These are phyloP conservation scores for Acrocyrtus sp. DNA, from an alignment of 2,888 invertebrate genomes.

Conservation along the genomic window DNA sequence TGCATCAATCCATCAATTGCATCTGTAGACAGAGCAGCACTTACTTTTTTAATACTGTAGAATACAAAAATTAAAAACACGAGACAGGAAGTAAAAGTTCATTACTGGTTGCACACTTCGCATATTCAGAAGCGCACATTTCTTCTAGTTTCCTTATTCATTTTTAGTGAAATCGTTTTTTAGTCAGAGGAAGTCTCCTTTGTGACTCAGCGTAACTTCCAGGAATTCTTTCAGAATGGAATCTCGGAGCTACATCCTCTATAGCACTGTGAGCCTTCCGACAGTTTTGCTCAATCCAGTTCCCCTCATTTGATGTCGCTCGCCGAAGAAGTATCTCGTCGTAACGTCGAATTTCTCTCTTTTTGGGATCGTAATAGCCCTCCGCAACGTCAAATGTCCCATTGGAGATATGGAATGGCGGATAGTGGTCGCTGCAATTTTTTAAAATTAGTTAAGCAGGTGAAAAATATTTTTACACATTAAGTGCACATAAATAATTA, in stretches of 20 bases:
- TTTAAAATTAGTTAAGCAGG: slow-evolving; percentile 25
- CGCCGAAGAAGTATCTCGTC: slow-evolving; percentile 41
- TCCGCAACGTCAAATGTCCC: slow-evolving; percentile 59
- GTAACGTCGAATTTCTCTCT: slow-evolving; percentile 45
- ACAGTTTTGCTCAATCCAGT: slow-evolving; percentile 57
- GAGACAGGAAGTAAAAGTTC: too few species aligned
- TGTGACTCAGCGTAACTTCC: slow-evolving; percentile 41
- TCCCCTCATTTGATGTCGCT: slow-evolving; percentile 30
- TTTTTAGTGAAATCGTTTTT: slow-evolving; percentile 29
- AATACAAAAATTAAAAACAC: too few species aligned
- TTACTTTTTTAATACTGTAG: too few species aligned
- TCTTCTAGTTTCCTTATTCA: too few species aligned
- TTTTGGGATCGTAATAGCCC: slow-evolving; percentile 57
- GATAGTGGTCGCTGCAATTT: slow-evolving; percentile 51
- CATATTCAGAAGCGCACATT: too few species aligned
- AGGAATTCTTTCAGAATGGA: slow-evolving; percentile 52
- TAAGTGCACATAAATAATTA: neutral
- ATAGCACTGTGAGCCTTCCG: slow-evolving; percentile 39
- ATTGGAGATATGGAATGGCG: slow-evolving; percentile 51
- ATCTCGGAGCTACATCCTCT: slow-evolving; percentile 51
- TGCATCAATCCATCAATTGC: too few species aligned
- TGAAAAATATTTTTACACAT: neutral
- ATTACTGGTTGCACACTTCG: too few species aligned
- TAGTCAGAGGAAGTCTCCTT: slow-evolving; percentile 24
- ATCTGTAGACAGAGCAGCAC: too few species aligned